Base-by-base conservation (phyloP, 2,113 vertebrate species). In the Paramormyrops kingsleyae region DNA sequence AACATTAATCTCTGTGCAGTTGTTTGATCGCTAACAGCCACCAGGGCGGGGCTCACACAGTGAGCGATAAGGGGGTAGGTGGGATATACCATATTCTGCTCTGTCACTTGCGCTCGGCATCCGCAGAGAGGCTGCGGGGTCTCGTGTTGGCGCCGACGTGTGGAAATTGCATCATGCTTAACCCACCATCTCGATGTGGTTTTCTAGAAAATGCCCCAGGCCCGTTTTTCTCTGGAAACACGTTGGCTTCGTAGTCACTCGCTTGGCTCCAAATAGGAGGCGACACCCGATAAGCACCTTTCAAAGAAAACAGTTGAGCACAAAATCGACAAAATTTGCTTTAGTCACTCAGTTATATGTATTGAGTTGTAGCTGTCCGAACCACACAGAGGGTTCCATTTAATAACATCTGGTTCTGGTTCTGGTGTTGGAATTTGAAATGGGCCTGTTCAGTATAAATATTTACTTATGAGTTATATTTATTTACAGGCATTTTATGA, bases 351-450 rank as follows among this genome's bases (percentile, higher is more conserved):
- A 19, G 62, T 70, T 70, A 31, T 70, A 70, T 19, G 74, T 19
- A 42, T 19, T 80, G 15, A 35, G 35, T 7, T 39, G 31, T 80
- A 39, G 74, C 35, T 10, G 35, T 80, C 6, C 35, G 35, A 80
- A 80, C 35, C 74, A 2, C 74, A 42, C 35, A 42, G 12, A 42
- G 74, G 31, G 74, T 42, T 42, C 31, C 74, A 35, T 42, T 42
- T 80, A 80, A 35, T 80, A 42, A 80, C 74, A 80, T 80, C 31
- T 80, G 74, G 31, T 80, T 80, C 74, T 80, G 74, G 74, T 80
- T 80, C 74, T 80, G 74, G 35, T 80, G 35, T 42, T 80, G 74
- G 31, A 80, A 80, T 80, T 19, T 80, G 35, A 80, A 70, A 80
- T 80, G 35, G 35, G 17, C 74, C 74, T 8, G 35, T 42, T 39